A percentile compares a stretch with the other conserved stretches of the same genome.
Evolutionary conservation across 2,797 vertebrate genomes (phyloP).

Genomic region (Hoplostethus atlanticus): DNA sequence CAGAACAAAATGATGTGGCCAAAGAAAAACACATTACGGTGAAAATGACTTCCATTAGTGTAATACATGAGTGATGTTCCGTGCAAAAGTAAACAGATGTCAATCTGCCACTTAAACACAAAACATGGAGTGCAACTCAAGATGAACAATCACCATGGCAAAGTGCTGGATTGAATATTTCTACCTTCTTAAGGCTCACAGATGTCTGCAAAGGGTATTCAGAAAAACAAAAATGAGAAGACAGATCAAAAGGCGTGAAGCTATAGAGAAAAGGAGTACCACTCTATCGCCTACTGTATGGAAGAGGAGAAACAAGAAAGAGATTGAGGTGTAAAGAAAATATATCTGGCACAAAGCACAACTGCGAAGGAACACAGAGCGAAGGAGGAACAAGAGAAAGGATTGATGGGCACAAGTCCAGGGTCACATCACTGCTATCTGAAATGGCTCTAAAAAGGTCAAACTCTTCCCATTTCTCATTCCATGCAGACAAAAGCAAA

Average conservation of each 20-base stretch:
- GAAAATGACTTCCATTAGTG: neutral
- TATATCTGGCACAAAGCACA: slow-evolving; percentile 3
- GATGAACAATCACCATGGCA: slow-evolving; percentile 34
- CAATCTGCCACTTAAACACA: neutral
- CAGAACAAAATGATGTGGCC: neutral
- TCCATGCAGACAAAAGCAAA: neutral
- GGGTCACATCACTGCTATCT: slow-evolving; percentile 6
- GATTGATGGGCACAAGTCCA: slow-evolving; percentile 68
- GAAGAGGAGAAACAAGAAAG: neutral
- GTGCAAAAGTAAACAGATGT: slow-evolving; percentile 32
- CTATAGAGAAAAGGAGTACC: slow-evolving; percentile 23
- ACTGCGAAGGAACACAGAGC: neutral
- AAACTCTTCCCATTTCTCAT: no score
- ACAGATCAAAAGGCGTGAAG: slow-evolving; percentile 13
- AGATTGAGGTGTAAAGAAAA: neutral
- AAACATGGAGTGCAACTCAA: slow-evolving; percentile 38
- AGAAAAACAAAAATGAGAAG: slow-evolving; percentile 49
- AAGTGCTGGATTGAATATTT: slow-evolving; percentile 49
- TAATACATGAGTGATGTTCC: slow-evolving; percentile 1
- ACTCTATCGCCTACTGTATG: neutral
- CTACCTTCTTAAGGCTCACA: slow-evolving; percentile 78
- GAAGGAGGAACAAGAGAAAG: neutral
- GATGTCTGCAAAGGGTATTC: slow-evolving; percentile 66
- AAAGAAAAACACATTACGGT: neutral
- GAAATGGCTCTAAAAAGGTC: neutral